Conservation (phyloP, 1,140 invertebrate genomes). For the Tenebrio molitor region DNA sequence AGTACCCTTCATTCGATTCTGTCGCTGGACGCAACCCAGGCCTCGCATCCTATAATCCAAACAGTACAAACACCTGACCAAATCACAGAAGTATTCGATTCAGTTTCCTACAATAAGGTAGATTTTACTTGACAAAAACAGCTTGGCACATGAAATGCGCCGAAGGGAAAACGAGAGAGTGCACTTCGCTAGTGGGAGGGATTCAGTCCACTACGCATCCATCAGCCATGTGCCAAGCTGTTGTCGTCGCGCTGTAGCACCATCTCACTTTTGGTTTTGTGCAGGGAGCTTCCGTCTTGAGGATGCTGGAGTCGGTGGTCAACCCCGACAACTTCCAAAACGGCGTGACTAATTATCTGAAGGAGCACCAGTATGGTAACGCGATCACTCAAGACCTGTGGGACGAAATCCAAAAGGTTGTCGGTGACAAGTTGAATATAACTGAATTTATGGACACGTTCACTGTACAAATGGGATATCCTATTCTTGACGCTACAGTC, state of each 20-base stretch:
- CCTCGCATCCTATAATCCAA: slow-evolving; percentile 91
- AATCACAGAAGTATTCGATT: slow-evolving; percentile 93
- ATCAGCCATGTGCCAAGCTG: too few species aligned
- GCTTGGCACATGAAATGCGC: too few species aligned
- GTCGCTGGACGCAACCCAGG: slow-evolving; percentile 82
- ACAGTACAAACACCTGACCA: slow-evolving; percentile 87
- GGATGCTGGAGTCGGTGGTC: slow-evolving; percentile 92
- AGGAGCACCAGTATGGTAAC: slow-evolving; percentile 78
- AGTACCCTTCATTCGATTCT: slow-evolving; percentile 82
- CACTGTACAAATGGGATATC: slow-evolving; percentile 94
- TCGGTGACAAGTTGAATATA: slow-evolving; percentile 69
- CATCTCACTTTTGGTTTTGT: too few species aligned
- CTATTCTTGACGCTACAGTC: slow-evolving; percentile 78
- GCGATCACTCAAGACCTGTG: slow-evolving; percentile 87
- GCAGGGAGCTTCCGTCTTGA: slow-evolving; percentile 88
- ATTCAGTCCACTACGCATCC: too few species aligned
- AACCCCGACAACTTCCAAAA: slow-evolving; percentile 80
- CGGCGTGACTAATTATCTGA: slow-evolving; percentile 82
- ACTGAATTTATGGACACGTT: slow-evolving; percentile 91
- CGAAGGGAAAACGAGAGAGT: too few species aligned
- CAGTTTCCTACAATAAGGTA: slow-evolving; percentile 94
- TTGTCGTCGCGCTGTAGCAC: too few species aligned
- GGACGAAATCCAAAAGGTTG: slow-evolving; percentile 71
- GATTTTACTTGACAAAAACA: slow-evolving; percentile 26
- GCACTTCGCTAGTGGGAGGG: too few species aligned